Evolutionary conservation across 1,140 invertebrate genomes (phyloP), one percentile per base, ranked within the genome.

Genomic region (Phortica variegata): DNA sequence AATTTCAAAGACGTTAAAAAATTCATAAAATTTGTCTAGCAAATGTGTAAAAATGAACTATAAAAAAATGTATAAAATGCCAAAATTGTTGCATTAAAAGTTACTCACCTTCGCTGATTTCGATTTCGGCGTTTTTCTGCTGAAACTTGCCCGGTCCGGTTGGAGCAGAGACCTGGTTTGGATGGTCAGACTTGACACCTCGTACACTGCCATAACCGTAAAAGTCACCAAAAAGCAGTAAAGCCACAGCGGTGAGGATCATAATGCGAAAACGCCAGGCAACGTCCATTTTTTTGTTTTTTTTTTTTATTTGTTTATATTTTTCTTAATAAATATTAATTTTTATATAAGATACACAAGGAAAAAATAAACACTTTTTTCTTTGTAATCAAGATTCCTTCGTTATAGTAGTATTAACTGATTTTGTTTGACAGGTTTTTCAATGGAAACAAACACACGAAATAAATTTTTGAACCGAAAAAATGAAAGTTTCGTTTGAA

Each of bases 211-310:
- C 56, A 33, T 69, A 75, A 42, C 63, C 69, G 31, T 65, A 73
- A 20, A 73, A 65, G 49, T 75, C 73, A 51, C 73, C 73, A 31
- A 75, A 65, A 15, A 75, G 32, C 34, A 75, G 62, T 54, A 75
- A 56, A 33, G 72, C 61, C 19, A 71, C 42, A 26, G 70, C 43
- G 20, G 49, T 59, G 18, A 75, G 70, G 48, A 75, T 59, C 61
- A 66, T 73, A 23, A 75, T 55, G 38, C 73, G 69, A 43, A 71
- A 73, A 36, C 70, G 66, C 72, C 73, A 75, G 49, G 73, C 73
- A 23, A 60, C 60, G 41, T 75, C 69, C 55, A 75, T 72, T 18
- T 54, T 46, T 9, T 40, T 7, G 6, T 17, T 29, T 37, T 23
- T 9, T 43, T 26, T 10, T 2, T 2, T 9, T 41, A 26, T 43